Base-by-base conservation (phyloP, 1,140 invertebrate species). In the Drosophila watanabei region DNA sequence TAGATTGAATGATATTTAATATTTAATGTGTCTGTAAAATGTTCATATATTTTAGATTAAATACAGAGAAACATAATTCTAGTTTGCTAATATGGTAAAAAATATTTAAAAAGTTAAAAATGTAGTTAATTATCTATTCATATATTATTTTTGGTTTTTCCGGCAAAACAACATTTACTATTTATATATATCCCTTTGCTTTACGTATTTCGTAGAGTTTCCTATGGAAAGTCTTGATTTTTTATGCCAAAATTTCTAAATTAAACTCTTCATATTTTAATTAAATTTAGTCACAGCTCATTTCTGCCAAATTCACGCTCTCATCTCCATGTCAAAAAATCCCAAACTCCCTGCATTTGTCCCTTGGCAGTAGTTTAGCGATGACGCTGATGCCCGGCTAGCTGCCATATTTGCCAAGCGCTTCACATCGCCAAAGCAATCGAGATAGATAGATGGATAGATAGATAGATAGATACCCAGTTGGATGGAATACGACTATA, bases 361-460 rank as follows among this genome's bases (percentile, higher is more conserved):
- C 37, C 52, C 37, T 60, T 49, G 33, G 33, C 69, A 65, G 46
- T 64, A 64, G 46, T 69, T 69, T 69, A 64, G 66, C 14, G 13
- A 63, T 63, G 52, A 24, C 33, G 52, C 6, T 20, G 20, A 45
- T 39, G 33, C 37, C 39, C 56, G 60, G 59, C 51, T 14, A 46
- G 64, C 71, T 30, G 35, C 33, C 57, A 81, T 86, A 86, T 86
- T 86, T 86, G 43, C 82, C 64, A 62, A 86, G 65, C 79, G 68
- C 82, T 86, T 86, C 79, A 86, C 82, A 86, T 82, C 72, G 77
- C 64, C 64, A 75, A 75, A 64, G 52, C 68, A 49, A 73, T 72
- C 82, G 49, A 64, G 54, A 11, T 61, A 24, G 45, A 61, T 61
- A 14, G 58, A 51, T 52, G 20, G 60, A 70, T 37, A 46, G 48